A percentile compares a stretch with the other conserved stretches of the same genome.
These are phyloP conservation scores for Dermolepida albohirtum DNA, from an alignment of 2,888 invertebrate genomes.

Conservation along the genomic window DNA sequence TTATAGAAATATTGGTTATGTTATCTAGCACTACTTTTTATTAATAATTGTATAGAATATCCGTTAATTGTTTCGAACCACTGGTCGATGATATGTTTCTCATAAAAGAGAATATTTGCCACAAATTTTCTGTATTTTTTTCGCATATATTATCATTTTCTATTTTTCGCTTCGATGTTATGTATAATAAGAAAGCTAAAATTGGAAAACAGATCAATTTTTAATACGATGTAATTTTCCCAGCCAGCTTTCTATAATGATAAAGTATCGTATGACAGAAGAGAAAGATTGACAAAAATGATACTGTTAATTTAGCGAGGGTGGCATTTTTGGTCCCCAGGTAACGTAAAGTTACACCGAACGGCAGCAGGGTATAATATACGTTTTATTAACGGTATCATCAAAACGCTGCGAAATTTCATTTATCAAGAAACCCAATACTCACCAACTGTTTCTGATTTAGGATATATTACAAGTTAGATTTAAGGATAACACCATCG, in stretches of 20 bases:
- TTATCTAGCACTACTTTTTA: too few relatives aligned
- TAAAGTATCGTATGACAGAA: conserved; percentile 26
- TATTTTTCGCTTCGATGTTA: too few relatives aligned
- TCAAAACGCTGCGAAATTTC: conserved; percentile 49
- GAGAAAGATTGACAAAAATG: conserved; percentile 34
- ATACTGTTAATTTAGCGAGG: conserved; percentile 31
- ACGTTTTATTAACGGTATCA: conserved; percentile 51
- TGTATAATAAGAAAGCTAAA: too few relatives aligned
- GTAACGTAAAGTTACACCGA: conserved; percentile 51
- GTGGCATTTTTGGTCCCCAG: conserved; percentile 44
- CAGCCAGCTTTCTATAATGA: conserved; percentile 17
- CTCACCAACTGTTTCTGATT: conserved; percentile 38
- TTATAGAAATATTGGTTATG: too few relatives aligned
- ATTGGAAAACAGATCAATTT: conserved; percentile 16
- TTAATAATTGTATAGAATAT: too few relatives aligned
- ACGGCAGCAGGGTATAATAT: conserved; percentile 47
- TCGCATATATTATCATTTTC: too few relatives aligned
- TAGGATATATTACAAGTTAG: conserved; percentile 13
- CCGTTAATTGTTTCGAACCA: too few relatives aligned
- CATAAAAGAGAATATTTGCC: too few relatives aligned
- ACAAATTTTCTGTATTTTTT: too few relatives aligned
- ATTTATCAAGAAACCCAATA: conserved; percentile 54
- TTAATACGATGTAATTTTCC: conserved; percentile 27
- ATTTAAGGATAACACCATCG: not conserved
- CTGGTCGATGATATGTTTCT: too few relatives aligned